These are phyloP conservation scores for Lacerta agilis DNA, from an alignment of 2,797 vertebrate genomes.

Conservation along the genomic window DNA sequence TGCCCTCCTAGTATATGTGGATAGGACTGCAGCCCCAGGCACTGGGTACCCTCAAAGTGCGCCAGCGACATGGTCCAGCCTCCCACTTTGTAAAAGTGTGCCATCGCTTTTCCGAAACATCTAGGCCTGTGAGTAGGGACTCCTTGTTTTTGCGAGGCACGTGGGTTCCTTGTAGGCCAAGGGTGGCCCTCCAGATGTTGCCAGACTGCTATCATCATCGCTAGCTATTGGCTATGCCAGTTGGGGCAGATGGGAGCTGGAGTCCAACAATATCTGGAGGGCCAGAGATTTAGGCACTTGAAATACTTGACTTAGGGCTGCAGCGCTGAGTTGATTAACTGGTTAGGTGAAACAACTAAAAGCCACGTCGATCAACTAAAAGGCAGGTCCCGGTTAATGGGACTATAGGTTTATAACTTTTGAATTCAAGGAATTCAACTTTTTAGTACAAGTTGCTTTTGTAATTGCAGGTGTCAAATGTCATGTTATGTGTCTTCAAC, in stretches of 20 bases:
- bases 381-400: neutral
- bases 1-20: neutral
- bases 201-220: neutral
- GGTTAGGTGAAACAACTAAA: neutral
- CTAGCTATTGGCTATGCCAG: rapidly evolving
- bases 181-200: neutral
- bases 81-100: neutral
- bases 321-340: too few relatives aligned
- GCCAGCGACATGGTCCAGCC: neutral
- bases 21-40: too few relatives aligned
- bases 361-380: neutral
- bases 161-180: neutral
- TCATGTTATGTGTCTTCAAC: too few relatives aligned
- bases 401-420: neutral
- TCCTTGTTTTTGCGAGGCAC: neutral
- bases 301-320: neutral
- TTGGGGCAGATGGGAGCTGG: neutral
- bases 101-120: neutral
- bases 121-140: neutral
- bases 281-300: neutral
- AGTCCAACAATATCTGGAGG: neutral
- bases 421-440: too few relatives aligned
- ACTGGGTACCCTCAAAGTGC: neutral
- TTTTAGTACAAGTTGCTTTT: too few relatives aligned
- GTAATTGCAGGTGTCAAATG: too few relatives aligned